Conservation (phyloP, 2,113 vertebrate species). For the Bucco capensis region DNA sequence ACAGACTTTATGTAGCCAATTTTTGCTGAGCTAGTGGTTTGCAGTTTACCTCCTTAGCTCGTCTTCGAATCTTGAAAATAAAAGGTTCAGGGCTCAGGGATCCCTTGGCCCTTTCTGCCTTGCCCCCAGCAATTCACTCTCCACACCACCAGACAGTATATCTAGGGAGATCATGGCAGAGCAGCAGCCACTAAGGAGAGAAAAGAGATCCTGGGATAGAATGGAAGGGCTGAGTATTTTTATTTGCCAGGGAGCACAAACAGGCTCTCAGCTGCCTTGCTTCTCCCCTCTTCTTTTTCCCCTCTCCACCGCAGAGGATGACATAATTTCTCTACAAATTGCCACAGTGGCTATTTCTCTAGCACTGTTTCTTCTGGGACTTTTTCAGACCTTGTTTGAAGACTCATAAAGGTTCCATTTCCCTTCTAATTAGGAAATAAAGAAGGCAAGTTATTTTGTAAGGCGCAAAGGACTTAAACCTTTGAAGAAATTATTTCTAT, state of each 20-base stretch:
- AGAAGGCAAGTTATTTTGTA: not conserved
- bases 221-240: not conserved
- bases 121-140: not conserved
- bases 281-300: not conserved
- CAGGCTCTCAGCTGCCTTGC: not conserved
- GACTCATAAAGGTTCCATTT: conserved; percentile 4
- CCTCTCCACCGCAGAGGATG: not conserved
- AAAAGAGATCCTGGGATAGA: not conserved
- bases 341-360: not conserved
- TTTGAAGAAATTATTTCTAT: conserved; percentile 17
- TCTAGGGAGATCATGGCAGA: not conserved
- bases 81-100: not conserved
- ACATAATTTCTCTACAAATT: not conserved
- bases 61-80: not conserved
- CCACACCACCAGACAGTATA: not conserved
- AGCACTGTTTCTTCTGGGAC: not conserved
- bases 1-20: not conserved
- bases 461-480: not conserved
- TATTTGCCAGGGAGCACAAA: not conserved
- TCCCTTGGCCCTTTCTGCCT: not conserved
- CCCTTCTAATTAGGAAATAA: conserved; percentile 36
- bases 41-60: not conserved
- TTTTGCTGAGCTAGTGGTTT: not conserved
- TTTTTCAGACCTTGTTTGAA: not conserved
- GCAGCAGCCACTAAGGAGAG: not conserved